Base-by-base conservation (phyloP, 2,113 vertebrate species). In the Corapipo altera region DNA sequence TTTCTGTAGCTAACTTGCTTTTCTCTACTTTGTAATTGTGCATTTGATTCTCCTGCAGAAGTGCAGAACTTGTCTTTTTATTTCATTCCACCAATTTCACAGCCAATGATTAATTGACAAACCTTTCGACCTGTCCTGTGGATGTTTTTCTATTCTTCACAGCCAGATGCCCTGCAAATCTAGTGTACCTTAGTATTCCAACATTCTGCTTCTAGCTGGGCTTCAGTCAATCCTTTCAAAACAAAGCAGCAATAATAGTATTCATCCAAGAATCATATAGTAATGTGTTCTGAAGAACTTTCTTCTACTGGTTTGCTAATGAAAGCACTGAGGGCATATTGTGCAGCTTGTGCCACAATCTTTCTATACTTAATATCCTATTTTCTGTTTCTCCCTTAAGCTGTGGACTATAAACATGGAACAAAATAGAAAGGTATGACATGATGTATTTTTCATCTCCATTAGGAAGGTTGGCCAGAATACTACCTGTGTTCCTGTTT, bases 361-460 rank as follows among this genome's bases (percentile, higher is more conserved):
- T 83, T 70, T 35, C 27, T 72, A n/a, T 91, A 77, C 55, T 44
- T 1, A 2, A 79, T 19, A 62, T 77, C 35, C 33, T 80, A 15
- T 89, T 69, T 82, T 76, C 43, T 80, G 12, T 80, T 95, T 87
- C 69, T 80, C 27, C 52, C 13, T 86, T 84, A 55, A 92, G 37
- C 70, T 65, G 41, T 69, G 57, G 15, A 22, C 24, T 27, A 13
- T 67, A 67, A 84, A 75, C 10, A 52, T 39, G 72, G 24, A 71
- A 75, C 30, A 77, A 86, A 93, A 73, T 49, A 64, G 59, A 76
- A 76, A 73, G 55, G 12, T 43, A 23, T 64, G 93, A 75, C 24
- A 18, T 91, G 72, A 84, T 92, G 91, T 93, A 77, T 93, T 91
- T 95, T 96, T 92, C 69, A 71, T 48, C 39, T 93, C 65, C 30